Conservation (phyloP, 1,140 invertebrate genomes). For the Aphelenchoides fujianensis region DNA sequence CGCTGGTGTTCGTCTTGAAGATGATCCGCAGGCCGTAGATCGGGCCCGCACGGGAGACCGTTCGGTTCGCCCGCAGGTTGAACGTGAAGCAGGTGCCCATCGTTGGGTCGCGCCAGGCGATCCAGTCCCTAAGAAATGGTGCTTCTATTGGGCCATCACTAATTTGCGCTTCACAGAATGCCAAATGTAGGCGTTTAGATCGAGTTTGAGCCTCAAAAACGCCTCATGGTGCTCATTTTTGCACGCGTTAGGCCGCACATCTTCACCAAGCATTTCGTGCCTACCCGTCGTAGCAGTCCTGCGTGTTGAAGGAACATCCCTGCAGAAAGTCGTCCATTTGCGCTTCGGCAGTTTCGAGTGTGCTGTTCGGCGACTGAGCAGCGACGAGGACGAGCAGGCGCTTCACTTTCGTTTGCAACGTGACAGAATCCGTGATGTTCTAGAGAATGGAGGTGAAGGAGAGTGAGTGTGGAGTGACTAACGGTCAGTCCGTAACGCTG, state of each 20-base stretch:
- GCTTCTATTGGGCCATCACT: constrained; percentile 23
- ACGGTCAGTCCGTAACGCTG: background rate
- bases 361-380: background rate
- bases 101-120: constrained; percentile 19
- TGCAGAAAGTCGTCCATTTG: constrained; percentile 30
- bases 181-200: constrained; percentile 20
- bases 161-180: constrained; percentile 15
- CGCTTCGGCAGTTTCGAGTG: background rate
- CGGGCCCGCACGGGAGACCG: constrained; percentile 30
- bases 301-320: constrained; percentile 41
- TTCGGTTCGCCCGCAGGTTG: constrained; percentile 26
- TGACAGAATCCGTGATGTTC: background rate
- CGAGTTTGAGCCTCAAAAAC: constrained; percentile 13
- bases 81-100: constrained; percentile 44
- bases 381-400: background rate
- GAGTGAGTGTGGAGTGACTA: too few relatives aligned
- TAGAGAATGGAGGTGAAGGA: too few relatives aligned
- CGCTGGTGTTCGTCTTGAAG: constrained; percentile 31
- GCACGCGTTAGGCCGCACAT: background rate
- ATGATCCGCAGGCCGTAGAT: constrained; percentile 34
- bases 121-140: constrained; percentile 46
- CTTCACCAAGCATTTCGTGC: constrained; percentile 10
- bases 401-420: constrained; percentile 7
- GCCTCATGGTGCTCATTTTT: constrained; percentile 27
- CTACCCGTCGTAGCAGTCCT: constrained; percentile 34